Percentiles rank a stretch among this genome's conserved stretches.
Evolutionary conservation across 2,888 invertebrate species (phyloP).

Genomic region (Ichneumon xanthorius): DNA sequence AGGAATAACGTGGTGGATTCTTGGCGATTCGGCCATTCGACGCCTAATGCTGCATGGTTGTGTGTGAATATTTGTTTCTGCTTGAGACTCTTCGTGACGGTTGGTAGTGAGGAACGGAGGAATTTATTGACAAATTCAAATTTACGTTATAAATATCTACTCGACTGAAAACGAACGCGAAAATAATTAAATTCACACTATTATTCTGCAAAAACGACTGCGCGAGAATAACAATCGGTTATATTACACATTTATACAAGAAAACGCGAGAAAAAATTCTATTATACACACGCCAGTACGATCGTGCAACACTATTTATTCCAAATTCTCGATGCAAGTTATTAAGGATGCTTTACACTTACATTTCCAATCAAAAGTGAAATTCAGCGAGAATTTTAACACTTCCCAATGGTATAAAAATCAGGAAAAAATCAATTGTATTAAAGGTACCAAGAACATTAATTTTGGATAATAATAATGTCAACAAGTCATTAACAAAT

Average conservation of each 20-base stretch:
- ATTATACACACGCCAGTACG: slow-evolving; percentile 78
- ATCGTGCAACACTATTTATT: slow-evolving; percentile 62
- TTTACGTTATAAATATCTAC: slow-evolving; percentile 13
- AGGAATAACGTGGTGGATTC: slow-evolving; percentile 59
- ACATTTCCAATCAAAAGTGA: too few relatives aligned
- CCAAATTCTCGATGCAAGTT: slow-evolving; percentile 64
- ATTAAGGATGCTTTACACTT: too few relatives aligned
- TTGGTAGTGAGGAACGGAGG: slow-evolving; percentile 30
- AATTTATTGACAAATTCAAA: slow-evolving; percentile 41
- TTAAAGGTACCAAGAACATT: too few relatives aligned
- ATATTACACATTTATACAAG: slow-evolving; percentile 82
- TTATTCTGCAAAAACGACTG: slow-evolving; percentile 62
- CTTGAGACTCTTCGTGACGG: slow-evolving; percentile 54
- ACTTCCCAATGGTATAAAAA: too few relatives aligned
- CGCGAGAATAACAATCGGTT: slow-evolving; percentile 70
- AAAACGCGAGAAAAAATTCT: slow-evolving; percentile 67
- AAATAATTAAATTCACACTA: slow-evolving; percentile 28
- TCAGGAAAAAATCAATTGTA: neutral
- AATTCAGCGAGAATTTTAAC: too few relatives aligned
- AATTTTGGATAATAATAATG: too few relatives aligned
- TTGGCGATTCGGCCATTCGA: slow-evolving; percentile 31
- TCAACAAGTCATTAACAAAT: too few relatives aligned
- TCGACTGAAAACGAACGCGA: slow-evolving; percentile 30
- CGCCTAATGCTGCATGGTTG: slow-evolving; percentile 26
- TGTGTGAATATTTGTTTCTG: slow-evolving; percentile 48